A percentile compares a stretch with the other conserved stretches of the same genome.
These are phyloP conservation scores for Pipistrellus kuhlii DNA, from an alignment of 2,797 vertebrate genomes.

Conservation along the genomic window DNA sequence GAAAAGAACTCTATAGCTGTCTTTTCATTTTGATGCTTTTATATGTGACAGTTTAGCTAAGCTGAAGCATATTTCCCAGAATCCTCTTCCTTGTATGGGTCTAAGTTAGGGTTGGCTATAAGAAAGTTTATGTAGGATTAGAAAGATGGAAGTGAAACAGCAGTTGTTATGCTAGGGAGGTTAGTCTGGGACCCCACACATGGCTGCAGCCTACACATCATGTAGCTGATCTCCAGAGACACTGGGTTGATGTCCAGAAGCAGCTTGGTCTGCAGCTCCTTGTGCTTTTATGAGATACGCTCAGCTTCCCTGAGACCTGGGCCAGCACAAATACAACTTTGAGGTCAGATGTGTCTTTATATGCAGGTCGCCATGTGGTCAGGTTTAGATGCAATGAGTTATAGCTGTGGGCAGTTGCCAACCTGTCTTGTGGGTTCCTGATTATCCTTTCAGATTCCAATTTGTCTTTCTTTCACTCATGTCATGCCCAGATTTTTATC, in stretches of 20 bases:
- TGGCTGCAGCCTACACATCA: not conserved
- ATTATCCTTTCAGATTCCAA: not conserved
- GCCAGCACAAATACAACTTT: not conserved
- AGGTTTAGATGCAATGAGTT: not conserved
- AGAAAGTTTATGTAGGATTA: not conserved
- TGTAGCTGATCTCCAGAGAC: not conserved
- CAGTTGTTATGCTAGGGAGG: not conserved
- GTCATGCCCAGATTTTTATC: not conserved
- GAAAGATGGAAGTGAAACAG: not conserved
- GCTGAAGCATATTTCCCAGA: constrained; percentile 23
- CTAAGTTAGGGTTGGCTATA: not conserved
- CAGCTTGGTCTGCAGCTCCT: not conserved
- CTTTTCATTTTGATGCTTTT: constrained; percentile 17
- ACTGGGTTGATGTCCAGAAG: not conserved
- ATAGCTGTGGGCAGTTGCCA: not conserved
- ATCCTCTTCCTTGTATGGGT: not conserved
- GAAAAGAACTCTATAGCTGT: not conserved
- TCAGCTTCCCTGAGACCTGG: not conserved
- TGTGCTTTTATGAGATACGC: not conserved
- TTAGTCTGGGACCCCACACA: not conserved
- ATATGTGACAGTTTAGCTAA: not conserved
- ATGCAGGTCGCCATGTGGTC: not conserved
- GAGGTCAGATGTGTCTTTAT: not conserved
- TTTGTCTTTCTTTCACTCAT: not conserved
- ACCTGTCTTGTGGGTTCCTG: not conserved